A percentile compares a stretch with the other conserved stretches of the same genome.
Conservation (phyloP, 2,113 vertebrate species). For the Origma solitaria region DNA sequence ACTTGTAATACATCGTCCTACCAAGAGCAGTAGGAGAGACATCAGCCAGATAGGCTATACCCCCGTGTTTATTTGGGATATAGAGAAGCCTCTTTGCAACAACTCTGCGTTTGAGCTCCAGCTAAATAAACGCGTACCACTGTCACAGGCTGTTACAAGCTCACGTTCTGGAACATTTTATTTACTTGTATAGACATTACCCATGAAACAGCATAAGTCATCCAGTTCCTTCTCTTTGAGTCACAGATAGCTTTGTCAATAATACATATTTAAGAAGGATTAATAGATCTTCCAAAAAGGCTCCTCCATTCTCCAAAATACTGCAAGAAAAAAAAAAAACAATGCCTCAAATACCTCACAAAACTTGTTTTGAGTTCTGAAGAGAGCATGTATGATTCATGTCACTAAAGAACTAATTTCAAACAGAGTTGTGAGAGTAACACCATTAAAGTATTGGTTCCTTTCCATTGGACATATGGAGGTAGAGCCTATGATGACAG, state of each 20-base stretch:
- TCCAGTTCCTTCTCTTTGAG: background rate
- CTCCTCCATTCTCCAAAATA: background rate
- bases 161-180: background rate
- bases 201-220: background rate
- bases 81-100: background rate
- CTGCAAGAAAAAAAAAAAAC: background rate
- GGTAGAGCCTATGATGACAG: background rate
- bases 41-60: background rate
- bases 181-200: background rate
- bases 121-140: background rate
- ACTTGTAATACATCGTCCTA: background rate
- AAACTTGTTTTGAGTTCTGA: background rate
- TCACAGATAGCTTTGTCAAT: background rate
- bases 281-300: background rate
- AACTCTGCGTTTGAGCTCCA: background rate
- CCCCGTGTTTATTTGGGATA: background rate
- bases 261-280: background rate
- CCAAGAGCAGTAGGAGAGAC: background rate
- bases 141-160: background rate
- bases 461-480: background rate
- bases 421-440: background rate
- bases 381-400: background rate
- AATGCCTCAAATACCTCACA: background rate
- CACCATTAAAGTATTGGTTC: background rate
- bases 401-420: background rate